Conservation (phyloP, 2,113 vertebrate species). For the Catharus minimus region DNA sequence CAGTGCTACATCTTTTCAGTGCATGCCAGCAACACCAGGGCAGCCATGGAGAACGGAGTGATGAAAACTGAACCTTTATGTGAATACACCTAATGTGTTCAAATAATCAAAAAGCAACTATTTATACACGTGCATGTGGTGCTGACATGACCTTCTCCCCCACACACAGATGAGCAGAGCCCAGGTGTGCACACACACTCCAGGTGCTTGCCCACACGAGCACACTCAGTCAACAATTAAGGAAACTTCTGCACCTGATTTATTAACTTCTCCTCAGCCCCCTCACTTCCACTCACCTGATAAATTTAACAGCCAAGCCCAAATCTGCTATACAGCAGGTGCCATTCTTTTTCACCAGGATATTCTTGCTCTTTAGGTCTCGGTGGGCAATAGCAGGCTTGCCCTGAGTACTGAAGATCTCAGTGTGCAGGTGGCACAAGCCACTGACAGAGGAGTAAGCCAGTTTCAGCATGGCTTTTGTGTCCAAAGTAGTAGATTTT, state of each 20-base stretch:
- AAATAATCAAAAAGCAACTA: background rate
- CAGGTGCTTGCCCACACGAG: background rate
- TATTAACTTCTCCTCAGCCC: background rate
- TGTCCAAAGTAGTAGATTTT: slow-evolving; percentile 92
- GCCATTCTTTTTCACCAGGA: slow-evolving; percentile 95
- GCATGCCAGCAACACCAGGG: background rate
- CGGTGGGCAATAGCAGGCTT: slow-evolving; percentile 96
- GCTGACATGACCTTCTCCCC: background rate
- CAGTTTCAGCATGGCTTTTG: slow-evolving; percentile 89
- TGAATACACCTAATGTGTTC: background rate
- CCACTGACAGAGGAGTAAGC: slow-evolving; percentile 93
- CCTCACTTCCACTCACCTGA: slow-evolving; percentile 81
- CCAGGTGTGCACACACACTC: background rate
- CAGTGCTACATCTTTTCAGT: fast-evolving
- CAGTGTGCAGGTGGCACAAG: slow-evolving; percentile 93
- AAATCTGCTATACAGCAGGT: slow-evolving; percentile 95
- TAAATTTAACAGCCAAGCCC: slow-evolving; percentile 95
- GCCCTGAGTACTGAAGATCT: slow-evolving; percentile 96
- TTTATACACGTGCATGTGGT: background rate
- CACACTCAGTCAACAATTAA: background rate
- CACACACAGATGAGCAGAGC: background rate
- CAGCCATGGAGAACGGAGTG: fast-evolving
- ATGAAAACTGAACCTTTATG: background rate
- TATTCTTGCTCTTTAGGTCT: slow-evolving; percentile 97
- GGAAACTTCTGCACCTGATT: background rate